Percentiles rank a stretch among this genome's conserved stretches.
phyloP scores from a whole-genome alignment of 2,888 invertebrate species.

The Mythimna loreyi region DNA sequence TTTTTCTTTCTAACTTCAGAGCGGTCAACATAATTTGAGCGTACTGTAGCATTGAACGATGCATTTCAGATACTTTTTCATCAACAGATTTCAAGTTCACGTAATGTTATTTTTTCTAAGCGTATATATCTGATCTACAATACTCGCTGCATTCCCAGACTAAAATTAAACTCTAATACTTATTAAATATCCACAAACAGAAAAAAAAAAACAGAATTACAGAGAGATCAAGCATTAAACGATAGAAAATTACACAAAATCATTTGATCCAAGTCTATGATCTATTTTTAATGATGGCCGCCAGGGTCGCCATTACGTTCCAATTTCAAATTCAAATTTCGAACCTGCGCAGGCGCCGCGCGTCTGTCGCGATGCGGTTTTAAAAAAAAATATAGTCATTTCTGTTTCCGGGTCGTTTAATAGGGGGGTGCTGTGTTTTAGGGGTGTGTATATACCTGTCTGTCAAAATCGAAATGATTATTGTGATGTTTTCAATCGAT shows the following conservation, averaged over 20 bases:
- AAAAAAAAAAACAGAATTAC: conserved; percentile 65
- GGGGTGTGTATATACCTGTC: conserved; percentile 62
- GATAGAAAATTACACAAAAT: conserved; percentile 75
- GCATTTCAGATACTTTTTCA: neutral
- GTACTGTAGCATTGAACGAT: too few relatives aligned
- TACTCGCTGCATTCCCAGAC: conserved; percentile 46
- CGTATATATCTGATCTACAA: neutral
- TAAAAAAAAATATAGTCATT: conserved; percentile 73
- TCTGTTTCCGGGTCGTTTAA: conserved; percentile 71
- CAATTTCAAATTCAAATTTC: conserved; percentile 85
- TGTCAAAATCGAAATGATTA: conserved; percentile 68
- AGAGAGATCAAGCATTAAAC: conserved; percentile 76
- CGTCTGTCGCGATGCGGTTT: conserved; percentile 81
- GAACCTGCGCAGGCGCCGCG: conserved; percentile 77
- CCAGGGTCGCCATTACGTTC: conserved; percentile 79
- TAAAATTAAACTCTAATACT: conserved; percentile 32
- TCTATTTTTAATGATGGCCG: conserved; percentile 88
- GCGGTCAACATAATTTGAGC: too few relatives aligned
- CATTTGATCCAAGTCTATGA: conserved; percentile 79
- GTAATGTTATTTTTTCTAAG: neutral
- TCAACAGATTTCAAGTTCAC: neutral
- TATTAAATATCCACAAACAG: conserved; percentile 34
- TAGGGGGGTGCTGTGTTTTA: conserved; percentile 64
- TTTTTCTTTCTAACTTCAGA: too few relatives aligned
- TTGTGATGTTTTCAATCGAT: conserved; percentile 72